A percentile compares a stretch with the other conserved stretches of the same genome.
These are phyloP conservation scores for Eristalinus sepulchralis DNA, from an alignment of 2,888 invertebrate genomes.

Conservation along the genomic window DNA sequence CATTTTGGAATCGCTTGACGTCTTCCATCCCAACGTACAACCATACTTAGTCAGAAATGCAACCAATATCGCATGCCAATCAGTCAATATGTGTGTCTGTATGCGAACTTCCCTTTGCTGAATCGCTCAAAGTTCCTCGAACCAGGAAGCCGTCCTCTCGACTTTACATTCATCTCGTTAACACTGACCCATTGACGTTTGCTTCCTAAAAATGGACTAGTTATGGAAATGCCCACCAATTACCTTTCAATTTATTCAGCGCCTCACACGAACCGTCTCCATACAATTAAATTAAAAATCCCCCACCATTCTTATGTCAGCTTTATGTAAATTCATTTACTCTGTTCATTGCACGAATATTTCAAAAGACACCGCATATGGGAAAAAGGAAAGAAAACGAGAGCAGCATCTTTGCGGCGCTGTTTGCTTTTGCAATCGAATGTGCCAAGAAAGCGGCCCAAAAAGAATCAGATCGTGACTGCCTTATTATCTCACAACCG, in stretches of 20 bases:
- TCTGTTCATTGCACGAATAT: background rate
- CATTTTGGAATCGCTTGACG: no score
- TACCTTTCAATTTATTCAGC: background rate
- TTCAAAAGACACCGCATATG: background rate
- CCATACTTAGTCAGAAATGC: background rate
- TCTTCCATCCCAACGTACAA: no score
- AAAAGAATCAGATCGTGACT: conserved; percentile 28
- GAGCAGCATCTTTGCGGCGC: background rate
- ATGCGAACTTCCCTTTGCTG: background rate
- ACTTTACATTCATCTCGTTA: background rate
- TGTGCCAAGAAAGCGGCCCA: conserved; percentile 5
- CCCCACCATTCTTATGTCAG: background rate
- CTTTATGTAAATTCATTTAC: background rate
- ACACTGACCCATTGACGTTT: background rate
- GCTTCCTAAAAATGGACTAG: background rate
- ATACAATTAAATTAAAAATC: background rate
- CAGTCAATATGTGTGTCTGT: no score
- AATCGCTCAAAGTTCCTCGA: background rate
- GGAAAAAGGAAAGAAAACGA: background rate
- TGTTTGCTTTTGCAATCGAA: conserved; percentile 20
- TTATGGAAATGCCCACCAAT: background rate
- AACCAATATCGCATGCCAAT: background rate
- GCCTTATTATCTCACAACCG: conserved; percentile 10
- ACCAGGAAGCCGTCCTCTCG: background rate
- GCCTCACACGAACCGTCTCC: background rate